Conservation (phyloP, 2,113 vertebrate genomes). For the Atractosteus spatula region DNA sequence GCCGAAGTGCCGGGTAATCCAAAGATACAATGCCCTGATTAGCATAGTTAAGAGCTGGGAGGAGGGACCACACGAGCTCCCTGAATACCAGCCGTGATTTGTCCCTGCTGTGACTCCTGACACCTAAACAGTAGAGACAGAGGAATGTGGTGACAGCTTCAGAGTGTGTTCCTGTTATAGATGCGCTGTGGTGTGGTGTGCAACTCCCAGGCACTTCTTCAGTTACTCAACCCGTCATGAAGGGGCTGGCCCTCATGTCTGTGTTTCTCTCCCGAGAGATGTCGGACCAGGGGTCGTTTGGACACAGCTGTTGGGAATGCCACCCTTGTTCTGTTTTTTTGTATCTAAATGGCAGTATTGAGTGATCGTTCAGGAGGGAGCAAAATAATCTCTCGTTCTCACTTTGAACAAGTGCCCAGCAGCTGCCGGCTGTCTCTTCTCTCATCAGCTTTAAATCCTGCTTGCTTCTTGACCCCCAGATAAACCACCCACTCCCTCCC, state of each 20-base stretch:
- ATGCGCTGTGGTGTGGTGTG: too few species aligned
- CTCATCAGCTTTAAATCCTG: slow-evolving; percentile 44
- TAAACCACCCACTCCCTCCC: slow-evolving; percentile 39
- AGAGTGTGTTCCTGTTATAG: background rate
- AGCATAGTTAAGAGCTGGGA: background rate
- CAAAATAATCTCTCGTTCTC: slow-evolving; percentile 22
- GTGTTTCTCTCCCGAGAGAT: background rate
- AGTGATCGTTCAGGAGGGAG: slow-evolving; percentile 57
- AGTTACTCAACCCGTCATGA: too few species aligned
- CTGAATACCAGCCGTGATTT: background rate
- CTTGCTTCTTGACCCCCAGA: slow-evolving; percentile 48
- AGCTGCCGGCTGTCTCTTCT: slow-evolving; percentile 66
- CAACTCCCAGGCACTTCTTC: too few species aligned
- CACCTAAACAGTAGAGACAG: background rate
- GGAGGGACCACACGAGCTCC: background rate
- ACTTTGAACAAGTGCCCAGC: slow-evolving; percentile 40
- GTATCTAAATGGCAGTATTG: slow-evolving; percentile 49
- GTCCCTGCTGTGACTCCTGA: slow-evolving; percentile 7
- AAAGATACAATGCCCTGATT: slow-evolving; percentile 12
- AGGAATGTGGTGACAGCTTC: background rate
- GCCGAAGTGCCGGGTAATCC: background rate
- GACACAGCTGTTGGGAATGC: slow-evolving; percentile 65
- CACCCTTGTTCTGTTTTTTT: slow-evolving; percentile 42
- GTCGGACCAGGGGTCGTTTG: slow-evolving; percentile 55
- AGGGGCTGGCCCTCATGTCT: too few species aligned